phyloP scores from a whole-genome alignment of 2,113 vertebrate species.

The Sialia sialis region DNA sequence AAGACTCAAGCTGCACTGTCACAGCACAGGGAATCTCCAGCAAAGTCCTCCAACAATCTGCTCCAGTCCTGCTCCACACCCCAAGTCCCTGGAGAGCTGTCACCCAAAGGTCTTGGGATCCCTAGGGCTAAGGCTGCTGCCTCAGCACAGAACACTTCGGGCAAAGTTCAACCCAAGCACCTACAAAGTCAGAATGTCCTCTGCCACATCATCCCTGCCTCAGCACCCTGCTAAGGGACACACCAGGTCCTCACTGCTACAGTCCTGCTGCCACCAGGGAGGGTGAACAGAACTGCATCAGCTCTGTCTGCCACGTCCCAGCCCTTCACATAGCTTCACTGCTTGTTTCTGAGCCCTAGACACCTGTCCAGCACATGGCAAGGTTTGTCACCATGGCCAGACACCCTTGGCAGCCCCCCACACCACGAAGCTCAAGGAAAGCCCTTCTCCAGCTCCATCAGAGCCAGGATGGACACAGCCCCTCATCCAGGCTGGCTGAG shows the following conservation, averaged over 20 bases:
- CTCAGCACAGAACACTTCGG: background rate
- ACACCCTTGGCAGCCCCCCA: background rate
- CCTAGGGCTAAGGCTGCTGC: background rate
- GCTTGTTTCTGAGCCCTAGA: too few species aligned
- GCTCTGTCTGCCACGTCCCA: rapidly evolving
- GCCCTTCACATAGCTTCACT: background rate
- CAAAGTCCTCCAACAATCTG: background rate
- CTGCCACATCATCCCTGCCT: background rate
- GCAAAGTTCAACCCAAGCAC: background rate
- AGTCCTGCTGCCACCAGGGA: background rate
- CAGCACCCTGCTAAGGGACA: background rate
- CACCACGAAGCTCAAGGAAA: rapidly evolving
- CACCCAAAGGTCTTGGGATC: background rate
- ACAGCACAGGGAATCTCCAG: background rate
- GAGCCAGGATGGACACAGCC: background rate
- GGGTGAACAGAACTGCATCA: rapidly evolving
- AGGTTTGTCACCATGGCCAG: rapidly evolving
- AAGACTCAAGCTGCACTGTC: rapidly evolving
- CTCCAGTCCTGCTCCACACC: background rate
- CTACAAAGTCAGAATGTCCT: background rate
- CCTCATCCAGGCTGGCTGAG: background rate
- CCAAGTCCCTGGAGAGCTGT: rapidly evolving
- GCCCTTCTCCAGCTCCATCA: background rate
- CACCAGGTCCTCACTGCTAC: background rate
- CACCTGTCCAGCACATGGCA: background rate